Percentiles rank a stretch among this genome's conserved stretches.
Evolutionary conservation across 2,888 invertebrate genomes (phyloP).

Genomic region (Adelphocoris suturalis): DNA sequence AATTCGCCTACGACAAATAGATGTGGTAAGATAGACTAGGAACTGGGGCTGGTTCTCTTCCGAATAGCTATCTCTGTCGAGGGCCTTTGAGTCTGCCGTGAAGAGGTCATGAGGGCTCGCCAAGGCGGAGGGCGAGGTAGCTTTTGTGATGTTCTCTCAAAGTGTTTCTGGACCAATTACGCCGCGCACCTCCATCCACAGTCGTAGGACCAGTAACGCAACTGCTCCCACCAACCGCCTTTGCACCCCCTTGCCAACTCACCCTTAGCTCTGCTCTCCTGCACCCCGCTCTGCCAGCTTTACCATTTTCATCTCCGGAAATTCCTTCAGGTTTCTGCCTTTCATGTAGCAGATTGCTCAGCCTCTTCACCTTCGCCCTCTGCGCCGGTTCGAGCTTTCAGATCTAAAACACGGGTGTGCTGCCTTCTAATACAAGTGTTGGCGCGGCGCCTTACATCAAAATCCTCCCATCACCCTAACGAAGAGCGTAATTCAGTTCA

Average conservation of each 20-base stretch:
- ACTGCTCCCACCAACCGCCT: neutral
- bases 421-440: constrained; percentile 28
- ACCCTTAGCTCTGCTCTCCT: neutral
- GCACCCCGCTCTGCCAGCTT: constrained; percentile 1
- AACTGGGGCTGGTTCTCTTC: neutral
- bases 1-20: neutral
- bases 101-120: constrained; percentile 16
- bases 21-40: neutral
- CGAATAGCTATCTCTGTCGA: neutral
- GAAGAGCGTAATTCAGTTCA: constrained; percentile 9
- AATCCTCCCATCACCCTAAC: constrained; percentile 29
- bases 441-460: neutral
- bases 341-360: constrained; percentile 60
- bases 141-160: constrained; percentile 60
- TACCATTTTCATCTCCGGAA: constrained; percentile 55
- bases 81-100: constrained; percentile 2
- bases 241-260: constrained; percentile 10
- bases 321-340: constrained; percentile 53
- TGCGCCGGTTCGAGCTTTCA: neutral
- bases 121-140: neutral
- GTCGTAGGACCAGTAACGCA: neutral
- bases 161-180: constrained; percentile 66
- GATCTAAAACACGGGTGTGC: constrained; percentile 7
- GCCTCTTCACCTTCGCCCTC: constrained; percentile 28
- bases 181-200: neutral